These are phyloP conservation scores for Pyrrhia umbra DNA, from an alignment of 2,888 invertebrate genomes.

Conservation along the genomic window DNA sequence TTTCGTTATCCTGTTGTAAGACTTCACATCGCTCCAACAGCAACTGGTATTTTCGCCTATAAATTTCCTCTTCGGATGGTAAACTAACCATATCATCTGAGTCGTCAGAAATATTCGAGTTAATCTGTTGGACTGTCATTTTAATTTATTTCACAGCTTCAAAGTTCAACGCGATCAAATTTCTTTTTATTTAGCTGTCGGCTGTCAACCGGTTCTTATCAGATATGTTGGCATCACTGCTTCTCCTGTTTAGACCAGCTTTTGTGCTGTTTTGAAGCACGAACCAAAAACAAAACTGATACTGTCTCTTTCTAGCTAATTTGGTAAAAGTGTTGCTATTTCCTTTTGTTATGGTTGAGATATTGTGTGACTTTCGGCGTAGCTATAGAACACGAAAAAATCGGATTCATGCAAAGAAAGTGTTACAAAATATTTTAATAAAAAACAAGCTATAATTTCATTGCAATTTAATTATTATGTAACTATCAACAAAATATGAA, in stretches of 20 bases:
- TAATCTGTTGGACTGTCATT: slow-evolving; percentile 90
- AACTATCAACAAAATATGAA: too few species aligned
- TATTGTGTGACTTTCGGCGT: neutral
- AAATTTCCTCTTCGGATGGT: slow-evolving; percentile 91
- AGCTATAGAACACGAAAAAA: neutral
- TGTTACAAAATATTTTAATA: neutral
- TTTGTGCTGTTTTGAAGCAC: too few species aligned
- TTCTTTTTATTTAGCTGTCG: slow-evolving; percentile 81
- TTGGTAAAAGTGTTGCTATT: neutral
- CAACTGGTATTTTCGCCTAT: slow-evolving; percentile 93
- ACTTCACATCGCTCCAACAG: slow-evolving; percentile 93
- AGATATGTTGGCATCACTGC: slow-evolving; percentile 59
- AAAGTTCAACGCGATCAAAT: slow-evolving; percentile 85
- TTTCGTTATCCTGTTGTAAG: slow-evolving; percentile 94
- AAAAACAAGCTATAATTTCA: too few species aligned
- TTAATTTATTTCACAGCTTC: slow-evolving; percentile 88
- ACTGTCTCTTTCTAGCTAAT: neutral
- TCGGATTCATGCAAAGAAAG: neutral
- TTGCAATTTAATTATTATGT: too few species aligned
- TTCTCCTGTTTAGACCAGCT: neutral
- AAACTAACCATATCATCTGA: slow-evolving; percentile 89
- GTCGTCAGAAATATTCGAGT: slow-evolving; percentile 90
- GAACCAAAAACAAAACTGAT: neutral
- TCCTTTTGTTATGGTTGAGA: neutral
- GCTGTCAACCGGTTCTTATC: slow-evolving; percentile 63